Evolutionary conservation across 92 coral and sea anemone species (phyloP).

Genomic region (Desmophyllum pertusum): DNA sequence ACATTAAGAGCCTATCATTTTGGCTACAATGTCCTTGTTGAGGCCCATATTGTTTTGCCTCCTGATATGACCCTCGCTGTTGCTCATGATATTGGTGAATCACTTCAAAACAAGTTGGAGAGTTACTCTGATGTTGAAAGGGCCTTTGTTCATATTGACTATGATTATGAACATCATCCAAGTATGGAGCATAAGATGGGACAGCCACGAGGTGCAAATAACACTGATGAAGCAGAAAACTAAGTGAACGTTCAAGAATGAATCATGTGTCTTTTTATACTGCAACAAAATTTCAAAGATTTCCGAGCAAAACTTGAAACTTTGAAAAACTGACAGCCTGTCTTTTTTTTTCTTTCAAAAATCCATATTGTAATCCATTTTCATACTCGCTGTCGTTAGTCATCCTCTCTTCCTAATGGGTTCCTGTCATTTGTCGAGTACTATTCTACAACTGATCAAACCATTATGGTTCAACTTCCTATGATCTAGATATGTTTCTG

Average conservation of each 20-base stretch:
- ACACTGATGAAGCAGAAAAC: not conserved
- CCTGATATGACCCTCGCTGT: conserved; percentile 81
- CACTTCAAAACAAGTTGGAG: conserved; percentile 87
- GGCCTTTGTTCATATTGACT: conserved; percentile 98
- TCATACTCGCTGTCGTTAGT: no score
- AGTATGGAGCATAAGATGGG: conserved; percentile 80
- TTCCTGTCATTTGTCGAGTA: no score
- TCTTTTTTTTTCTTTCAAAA: no score
- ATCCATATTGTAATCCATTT: no score
- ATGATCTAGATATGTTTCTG: no score
- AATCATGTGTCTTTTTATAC: no score
- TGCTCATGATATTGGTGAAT: conserved; percentile 98
- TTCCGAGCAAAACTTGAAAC: no score
- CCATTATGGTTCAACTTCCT: no score
- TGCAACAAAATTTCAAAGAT: no score
- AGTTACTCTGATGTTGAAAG: conserved; percentile 84
- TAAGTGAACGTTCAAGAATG: not conserved
- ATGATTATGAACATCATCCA: conserved; percentile 94
- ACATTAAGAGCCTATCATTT: conserved; percentile 95
- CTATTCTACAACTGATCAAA: no score
- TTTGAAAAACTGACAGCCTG: no score
- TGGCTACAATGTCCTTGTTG: conserved; percentile 87
- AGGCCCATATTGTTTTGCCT: conserved; percentile 95
- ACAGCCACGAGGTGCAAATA: conserved; percentile 17
- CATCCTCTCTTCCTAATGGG: no score